Base-by-base conservation (phyloP, 2,113 vertebrate species). In the Carassius gibelio region DNA sequence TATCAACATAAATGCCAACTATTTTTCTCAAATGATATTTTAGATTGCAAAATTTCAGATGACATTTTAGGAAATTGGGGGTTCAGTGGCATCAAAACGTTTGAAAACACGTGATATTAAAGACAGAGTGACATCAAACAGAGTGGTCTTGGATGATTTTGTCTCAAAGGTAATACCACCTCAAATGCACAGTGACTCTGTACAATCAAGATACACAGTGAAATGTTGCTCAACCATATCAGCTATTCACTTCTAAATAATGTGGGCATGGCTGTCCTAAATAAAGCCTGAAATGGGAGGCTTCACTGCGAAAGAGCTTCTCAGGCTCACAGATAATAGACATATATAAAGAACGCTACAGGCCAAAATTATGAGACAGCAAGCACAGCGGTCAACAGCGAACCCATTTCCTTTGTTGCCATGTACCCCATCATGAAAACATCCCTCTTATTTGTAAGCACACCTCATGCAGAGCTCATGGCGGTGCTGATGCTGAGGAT, bases 341-440 rank as follows among this genome's bases (percentile, higher is more conserved):
- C 13, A 50, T 13, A 4, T 11, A 4, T 11, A 34, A 55, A 34
- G 9, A 2, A 19, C 6, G 15, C 6, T 9, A 30, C 5, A 57
- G 8, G 3, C 50, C 75, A 57, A 11, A 21, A 11, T 36, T 17
- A 57, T 57, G 52, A 50, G 52, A 57, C 8, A 77, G 9, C 52
- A 26, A 75, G 13, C 45, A 76, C 75, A 76, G 36, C 69, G 69
- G 69, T 72, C 19, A 55, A 59, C 50, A 36, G 50, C 52, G 42
- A 45, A 30, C 48, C 66, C 74, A 3, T 75, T 62, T 55, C 50
- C 75, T 79, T 85, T 85, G 84, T 85, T 85, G 68, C 78, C 36
- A 77, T 55, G 61, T 17, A 66, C 21, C 69, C 45, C 59, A 52
- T 85, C 19, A 71, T 62, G 55, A 68, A 38, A 68, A 68, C 61